Evolutionary conservation across 2,797 vertebrate genomes (phyloP).

Genomic region (Pipistrellus kuhlii): DNA sequence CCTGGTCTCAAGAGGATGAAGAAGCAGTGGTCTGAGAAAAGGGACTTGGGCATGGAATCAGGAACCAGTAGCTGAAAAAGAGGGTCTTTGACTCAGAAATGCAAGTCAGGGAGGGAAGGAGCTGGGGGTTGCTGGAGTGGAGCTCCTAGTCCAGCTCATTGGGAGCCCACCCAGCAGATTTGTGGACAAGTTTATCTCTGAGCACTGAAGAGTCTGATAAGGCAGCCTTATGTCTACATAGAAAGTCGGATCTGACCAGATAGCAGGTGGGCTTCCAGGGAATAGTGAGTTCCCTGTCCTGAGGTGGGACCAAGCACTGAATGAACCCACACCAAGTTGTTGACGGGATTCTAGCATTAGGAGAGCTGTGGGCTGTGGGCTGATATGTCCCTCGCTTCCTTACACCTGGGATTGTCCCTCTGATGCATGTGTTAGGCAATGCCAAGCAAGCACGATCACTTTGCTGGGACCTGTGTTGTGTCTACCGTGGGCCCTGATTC

Average conservation of each 20-base stretch:
- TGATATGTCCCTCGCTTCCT: background rate
- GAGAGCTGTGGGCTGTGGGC: background rate
- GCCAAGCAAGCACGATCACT: background rate
- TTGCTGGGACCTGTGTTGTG: background rate
- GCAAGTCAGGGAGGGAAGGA: background rate
- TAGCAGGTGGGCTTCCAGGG: background rate
- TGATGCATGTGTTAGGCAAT: background rate
- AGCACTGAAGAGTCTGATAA: background rate
- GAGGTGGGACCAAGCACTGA: background rate
- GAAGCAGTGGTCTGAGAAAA: background rate
- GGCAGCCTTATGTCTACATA: background rate
- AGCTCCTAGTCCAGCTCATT: background rate
- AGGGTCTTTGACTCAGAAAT: background rate
- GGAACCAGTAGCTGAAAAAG: background rate
- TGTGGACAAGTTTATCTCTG: background rate
- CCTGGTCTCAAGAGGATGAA: background rate
- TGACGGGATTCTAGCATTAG: background rate
- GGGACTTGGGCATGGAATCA: background rate
- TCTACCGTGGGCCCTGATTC: background rate
- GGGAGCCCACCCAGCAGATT: background rate
- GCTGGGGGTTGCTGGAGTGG: background rate
- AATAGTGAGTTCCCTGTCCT: background rate
- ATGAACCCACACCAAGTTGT: background rate
- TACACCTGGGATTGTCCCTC: background rate
- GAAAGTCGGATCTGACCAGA: background rate